These are phyloP conservation scores for Garra rufa DNA, from an alignment of 2,113 vertebrate genomes.

Conservation along the genomic window DNA sequence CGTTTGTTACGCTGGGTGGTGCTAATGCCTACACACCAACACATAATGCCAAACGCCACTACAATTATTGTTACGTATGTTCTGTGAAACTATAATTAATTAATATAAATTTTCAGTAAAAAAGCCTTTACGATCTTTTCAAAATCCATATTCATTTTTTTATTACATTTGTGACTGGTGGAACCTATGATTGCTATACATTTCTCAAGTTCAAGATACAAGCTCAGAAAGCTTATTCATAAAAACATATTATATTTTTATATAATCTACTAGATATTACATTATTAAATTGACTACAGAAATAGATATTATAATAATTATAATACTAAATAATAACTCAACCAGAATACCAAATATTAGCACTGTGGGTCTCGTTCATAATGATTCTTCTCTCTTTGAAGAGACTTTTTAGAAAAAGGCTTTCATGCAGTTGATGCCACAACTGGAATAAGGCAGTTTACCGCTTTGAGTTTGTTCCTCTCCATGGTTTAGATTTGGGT, in stretches of 20 bases:
- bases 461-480: constrained; percentile 17
- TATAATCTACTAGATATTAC: background rate
- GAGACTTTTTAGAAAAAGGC: background rate
- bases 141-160: background rate
- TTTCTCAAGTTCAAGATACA: background rate
- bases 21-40: background rate
- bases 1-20: background rate
- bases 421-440: background rate
- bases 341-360: background rate
- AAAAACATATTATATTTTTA: background rate
- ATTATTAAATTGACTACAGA: background rate
- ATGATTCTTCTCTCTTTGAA: background rate
- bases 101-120: background rate
- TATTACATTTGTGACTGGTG: background rate
- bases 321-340: background rate
- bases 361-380: background rate
- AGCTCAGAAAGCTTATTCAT: background rate
- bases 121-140: background rate
- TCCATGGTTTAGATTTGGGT: constrained; percentile 37
- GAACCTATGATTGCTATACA: background rate
- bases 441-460: constrained; percentile 13
- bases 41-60: background rate
- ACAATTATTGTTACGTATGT: background rate
- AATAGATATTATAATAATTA: background rate
- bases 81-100: background rate